Percentiles rank a stretch among this genome's conserved stretches.
Conservation (phyloP, 2,888 invertebrate genomes). For the Argyresthia albistria region DNA sequence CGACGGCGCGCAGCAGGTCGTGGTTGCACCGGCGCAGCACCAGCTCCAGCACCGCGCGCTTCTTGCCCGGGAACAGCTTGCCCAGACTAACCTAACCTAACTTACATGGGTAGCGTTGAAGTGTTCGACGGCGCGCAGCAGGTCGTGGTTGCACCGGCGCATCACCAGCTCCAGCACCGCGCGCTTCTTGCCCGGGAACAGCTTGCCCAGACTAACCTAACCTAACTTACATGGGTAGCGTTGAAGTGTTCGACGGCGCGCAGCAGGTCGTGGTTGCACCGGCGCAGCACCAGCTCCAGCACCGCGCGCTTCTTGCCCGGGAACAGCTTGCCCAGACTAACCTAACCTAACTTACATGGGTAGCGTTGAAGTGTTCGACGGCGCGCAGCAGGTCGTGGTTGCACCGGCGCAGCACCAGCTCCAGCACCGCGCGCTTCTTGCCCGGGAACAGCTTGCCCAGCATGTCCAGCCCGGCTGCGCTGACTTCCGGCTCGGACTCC, state of each 20-base stretch:
- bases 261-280: conserved; percentile 92
- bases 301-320: conserved; percentile 92
- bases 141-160: no score
- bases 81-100: no score
- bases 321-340: conserved; percentile 81
- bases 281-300: conserved; percentile 90
- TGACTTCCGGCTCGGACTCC: conserved; percentile 46
- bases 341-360: conserved; percentile 32
- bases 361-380: conserved; percentile 85
- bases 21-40: no score
- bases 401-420: conserved; percentile 92
- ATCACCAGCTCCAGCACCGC: no score
- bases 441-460: conserved; percentile 91
- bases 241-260: conserved; percentile 92
- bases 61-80: no score
- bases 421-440: conserved; percentile 88
- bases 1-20: no score
- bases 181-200: no score
- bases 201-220: conserved; percentile 79
- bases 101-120: no score
- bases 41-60: no score
- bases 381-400: conserved; percentile 93
- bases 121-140: no score
- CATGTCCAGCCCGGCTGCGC: conserved; percentile 86
- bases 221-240: conserved; percentile 42